Percentiles rank a stretch among this genome's conserved stretches.
Conservation (phyloP, 2,113 vertebrate species). For the Zingel zingel region DNA sequence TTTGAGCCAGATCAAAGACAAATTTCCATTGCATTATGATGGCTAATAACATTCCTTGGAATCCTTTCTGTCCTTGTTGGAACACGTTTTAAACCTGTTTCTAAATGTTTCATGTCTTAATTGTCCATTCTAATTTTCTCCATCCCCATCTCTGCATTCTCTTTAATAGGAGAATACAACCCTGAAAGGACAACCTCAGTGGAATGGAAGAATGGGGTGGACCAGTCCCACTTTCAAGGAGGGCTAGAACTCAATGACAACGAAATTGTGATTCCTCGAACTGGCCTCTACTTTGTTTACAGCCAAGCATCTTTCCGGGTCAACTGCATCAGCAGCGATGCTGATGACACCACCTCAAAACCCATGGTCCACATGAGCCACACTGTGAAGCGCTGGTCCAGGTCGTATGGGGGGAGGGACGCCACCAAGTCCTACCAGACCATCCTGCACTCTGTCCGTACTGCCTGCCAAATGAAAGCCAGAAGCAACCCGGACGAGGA, state of each 20-base stretch:
- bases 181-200: rapidly evolving
- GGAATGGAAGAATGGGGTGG: constrained; percentile 65
- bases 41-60: not conserved
- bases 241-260: constrained; percentile 67
- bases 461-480: constrained; percentile 59
- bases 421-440: not conserved
- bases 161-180: constrained; percentile 68
- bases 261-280: constrained; percentile 71
- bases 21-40: not conserved
- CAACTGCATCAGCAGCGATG: constrained; percentile 39
- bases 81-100: not conserved
- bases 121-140: not conserved
- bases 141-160: not conserved
- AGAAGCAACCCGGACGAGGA: rapidly evolving
- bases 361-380: constrained; percentile 75
- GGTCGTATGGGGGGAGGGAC: not conserved
- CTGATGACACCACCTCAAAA: rapidly evolving
- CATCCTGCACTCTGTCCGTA: constrained; percentile 75
- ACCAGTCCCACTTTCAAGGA: constrained; percentile 72
- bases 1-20: not conserved
- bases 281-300: constrained; percentile 84
- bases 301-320: constrained; percentile 81
- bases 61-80: not conserved
- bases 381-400: constrained; percentile 69
- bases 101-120: too few species aligned